phyloP scores from a whole-genome alignment of 2,888 invertebrate species.

The Tachina lurida region DNA sequence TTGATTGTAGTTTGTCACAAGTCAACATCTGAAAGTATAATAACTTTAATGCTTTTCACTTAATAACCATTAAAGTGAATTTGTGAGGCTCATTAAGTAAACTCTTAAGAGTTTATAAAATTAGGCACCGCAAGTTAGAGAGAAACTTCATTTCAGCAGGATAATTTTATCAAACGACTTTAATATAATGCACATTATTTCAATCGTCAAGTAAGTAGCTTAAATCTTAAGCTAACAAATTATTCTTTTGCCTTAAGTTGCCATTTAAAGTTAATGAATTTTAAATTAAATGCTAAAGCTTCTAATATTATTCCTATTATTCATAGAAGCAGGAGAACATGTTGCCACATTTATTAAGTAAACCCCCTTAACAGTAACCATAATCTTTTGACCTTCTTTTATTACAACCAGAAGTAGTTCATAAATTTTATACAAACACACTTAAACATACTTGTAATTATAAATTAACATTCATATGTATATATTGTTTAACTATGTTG shows the following conservation, averaged over 20 bases:
- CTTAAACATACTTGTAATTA: too few species aligned
- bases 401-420: neutral
- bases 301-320: neutral
- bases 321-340: neutral
- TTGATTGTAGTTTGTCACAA: too few species aligned
- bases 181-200: too few species aligned
- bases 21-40: too few species aligned
- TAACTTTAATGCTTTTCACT: too few species aligned
- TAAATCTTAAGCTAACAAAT: neutral
- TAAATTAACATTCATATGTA: too few species aligned
- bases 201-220: neutral
- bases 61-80: too few species aligned
- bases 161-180: too few species aligned
- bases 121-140: too few species aligned
- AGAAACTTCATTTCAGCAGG: too few species aligned
- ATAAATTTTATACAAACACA: neutral
- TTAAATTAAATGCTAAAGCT: neutral
- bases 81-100: too few species aligned
- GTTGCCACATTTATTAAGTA: neutral
- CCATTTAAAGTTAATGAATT: neutral
- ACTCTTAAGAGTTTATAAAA: too few species aligned
- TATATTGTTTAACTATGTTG: neutral
- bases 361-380: neutral
- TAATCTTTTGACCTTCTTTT: neutral
- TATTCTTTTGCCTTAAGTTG: neutral